Evolutionary conservation across 2,888 invertebrate genomes (phyloP), one percentile per base, ranked within the genome.

Genomic region (Malacosoma neustria): DNA sequence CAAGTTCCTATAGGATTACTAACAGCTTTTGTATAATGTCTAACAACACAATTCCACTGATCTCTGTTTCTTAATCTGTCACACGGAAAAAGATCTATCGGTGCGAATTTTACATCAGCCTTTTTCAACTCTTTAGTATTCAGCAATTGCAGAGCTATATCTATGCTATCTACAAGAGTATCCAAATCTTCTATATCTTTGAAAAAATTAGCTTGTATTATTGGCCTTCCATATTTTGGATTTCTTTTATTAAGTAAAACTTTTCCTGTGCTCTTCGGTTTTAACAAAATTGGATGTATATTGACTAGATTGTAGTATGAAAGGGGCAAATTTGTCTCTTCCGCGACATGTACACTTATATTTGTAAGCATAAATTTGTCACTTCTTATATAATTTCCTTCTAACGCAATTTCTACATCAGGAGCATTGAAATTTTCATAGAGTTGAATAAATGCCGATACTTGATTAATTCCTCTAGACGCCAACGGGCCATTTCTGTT

Each of bases 341-440:
- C 85, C 1, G 75, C 72, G 11, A 61, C 57, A 14, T 71, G 70
- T 0, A 85, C 77, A 54, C 72, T 81, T 4, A 85, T 57, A 37
- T 85, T 85, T 22, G 75, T 82, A 0, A 85, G 56, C 70, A 84
- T 71, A 45, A 84, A 85, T 45, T 85, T 85, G 48, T 85, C 85
- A 45, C 76, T 85, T 61, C 85, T 66, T 22, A 85, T 58, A 47
- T 66, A 82, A 46, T 85, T 85, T 33, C 85, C 85, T 63, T 77
- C 75, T 42, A 84, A 67, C 34, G 72, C 55, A 13, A 82, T 44
- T 51, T 86, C 85, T 14, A 85, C 62, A 44, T 86, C 82, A 3
- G 86, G 85, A 2, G 79, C 82, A 39, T 72, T 79, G 36, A 68
- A 66, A 41, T 72, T 72, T 55, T 84, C 81, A 41, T 80, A 81